Evolutionary conservation across 2,113 vertebrate genomes (phyloP).

Genomic region (Hystrix cristata): DNA sequence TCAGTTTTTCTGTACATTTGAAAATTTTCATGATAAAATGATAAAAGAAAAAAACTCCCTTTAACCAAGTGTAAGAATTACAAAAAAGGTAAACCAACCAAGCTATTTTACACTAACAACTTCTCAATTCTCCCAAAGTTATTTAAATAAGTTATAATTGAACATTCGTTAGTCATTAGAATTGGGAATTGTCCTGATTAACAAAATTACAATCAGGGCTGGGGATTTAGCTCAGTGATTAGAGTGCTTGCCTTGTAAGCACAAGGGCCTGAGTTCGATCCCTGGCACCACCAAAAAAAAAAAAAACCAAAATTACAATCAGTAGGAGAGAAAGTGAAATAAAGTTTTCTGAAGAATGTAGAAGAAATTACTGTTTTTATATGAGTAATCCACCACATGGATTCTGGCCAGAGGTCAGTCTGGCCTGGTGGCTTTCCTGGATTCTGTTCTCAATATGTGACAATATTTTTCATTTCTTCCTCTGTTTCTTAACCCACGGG

Average conservation of each 20-base stretch:
- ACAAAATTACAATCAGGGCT: background rate
- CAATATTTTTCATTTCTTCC: background rate
- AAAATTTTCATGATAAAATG: background rate
- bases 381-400: background rate
- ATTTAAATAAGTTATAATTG: constrained; percentile 8
- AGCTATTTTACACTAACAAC: background rate
- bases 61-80: background rate
- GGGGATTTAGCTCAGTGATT: too few relatives aligned
- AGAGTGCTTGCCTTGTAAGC: too few relatives aligned
- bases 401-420: background rate
- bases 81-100: background rate
- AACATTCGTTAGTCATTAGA: background rate
- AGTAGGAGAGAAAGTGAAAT: background rate
- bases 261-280: too few relatives aligned
- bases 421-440: background rate
- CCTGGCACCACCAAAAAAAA: too few relatives aligned
- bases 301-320: constrained; percentile 6
- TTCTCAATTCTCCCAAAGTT: background rate
- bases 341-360: background rate
- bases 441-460: background rate
- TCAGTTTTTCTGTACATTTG: background rate
- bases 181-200: background rate
- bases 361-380: background rate
- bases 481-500: background rate
- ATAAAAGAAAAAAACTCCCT: background rate